Percentiles rank a stretch among this genome's conserved stretches.
Evolutionary conservation across 2,113 vertebrate species (phyloP).

Genomic region (Colius striatus): DNA sequence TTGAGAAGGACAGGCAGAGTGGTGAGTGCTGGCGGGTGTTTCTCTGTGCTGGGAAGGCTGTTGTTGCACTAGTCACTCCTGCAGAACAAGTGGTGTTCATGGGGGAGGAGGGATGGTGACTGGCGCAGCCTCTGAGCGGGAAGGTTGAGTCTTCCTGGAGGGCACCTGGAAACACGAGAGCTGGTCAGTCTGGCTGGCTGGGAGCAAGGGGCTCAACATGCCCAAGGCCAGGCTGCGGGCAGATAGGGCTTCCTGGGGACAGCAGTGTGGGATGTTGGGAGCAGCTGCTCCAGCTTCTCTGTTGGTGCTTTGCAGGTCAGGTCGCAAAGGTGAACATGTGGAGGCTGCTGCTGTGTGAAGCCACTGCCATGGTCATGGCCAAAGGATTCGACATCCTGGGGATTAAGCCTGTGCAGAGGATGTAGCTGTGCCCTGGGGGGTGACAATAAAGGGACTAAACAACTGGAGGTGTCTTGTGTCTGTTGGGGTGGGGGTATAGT

Average conservation of each 20-base stretch:
- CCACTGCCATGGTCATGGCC: slow-evolving; percentile 90
- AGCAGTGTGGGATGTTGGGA: background rate
- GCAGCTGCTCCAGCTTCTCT: background rate
- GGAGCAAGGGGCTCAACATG: background rate
- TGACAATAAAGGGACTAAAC: slow-evolving; percentile 55
- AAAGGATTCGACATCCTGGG: slow-evolving; percentile 94
- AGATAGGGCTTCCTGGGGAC: background rate
- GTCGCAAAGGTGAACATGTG: slow-evolving; percentile 96
- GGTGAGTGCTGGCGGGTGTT: slow-evolving; percentile 74
- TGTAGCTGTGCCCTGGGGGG: slow-evolving; percentile 78
- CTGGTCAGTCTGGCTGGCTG: background rate
- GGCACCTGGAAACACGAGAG: background rate
- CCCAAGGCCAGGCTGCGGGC: background rate
- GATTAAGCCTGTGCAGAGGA: slow-evolving; percentile 91
- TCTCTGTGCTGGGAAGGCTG: background rate
- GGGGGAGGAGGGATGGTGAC: background rate
- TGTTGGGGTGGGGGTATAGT: background rate
- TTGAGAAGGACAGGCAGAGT: slow-evolving; percentile 95
- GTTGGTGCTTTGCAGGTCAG: slow-evolving; percentile 78
- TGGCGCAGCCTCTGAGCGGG: background rate
- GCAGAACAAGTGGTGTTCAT: background rate
- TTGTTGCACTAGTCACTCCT: background rate
- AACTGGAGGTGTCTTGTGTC: background rate
- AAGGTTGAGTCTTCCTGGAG: background rate
- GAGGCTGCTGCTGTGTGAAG: slow-evolving; percentile 93